Evolutionary conservation across 1,140 invertebrate genomes (phyloP).

Genomic region (Vanessa tameamea): DNA sequence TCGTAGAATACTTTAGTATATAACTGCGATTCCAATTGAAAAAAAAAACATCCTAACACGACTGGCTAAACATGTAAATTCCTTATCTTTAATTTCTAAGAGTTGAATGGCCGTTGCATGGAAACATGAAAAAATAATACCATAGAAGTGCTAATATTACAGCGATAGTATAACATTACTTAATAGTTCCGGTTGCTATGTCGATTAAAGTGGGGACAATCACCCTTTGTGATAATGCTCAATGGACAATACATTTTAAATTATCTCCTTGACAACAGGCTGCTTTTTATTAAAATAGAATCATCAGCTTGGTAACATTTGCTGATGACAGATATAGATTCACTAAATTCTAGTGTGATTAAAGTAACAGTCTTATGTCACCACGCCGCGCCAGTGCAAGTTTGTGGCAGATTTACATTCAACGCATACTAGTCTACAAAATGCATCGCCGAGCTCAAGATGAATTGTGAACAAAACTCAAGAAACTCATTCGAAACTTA

Average conservation of each 20-base stretch:
- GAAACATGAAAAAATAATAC: slow-evolving; percentile 22
- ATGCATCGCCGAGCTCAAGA: no score
- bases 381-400: no score
- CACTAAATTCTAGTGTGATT: no score
- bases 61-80: neutral
- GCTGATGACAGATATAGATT: no score
- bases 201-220: slow-evolving; percentile 32
- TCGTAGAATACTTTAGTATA: no score
- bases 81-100: neutral
- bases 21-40: no score
- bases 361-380: no score
- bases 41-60: no score
- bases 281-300: slow-evolving; percentile 8
- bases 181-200: slow-evolving; percentile 42
- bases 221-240: slow-evolving; percentile 33
- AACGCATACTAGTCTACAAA: no score
- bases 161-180: slow-evolving; percentile 34
- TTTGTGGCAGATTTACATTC: no score
- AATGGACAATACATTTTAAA: slow-evolving; percentile 16
- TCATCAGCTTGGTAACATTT: neutral
- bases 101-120: slow-evolving; percentile 12
- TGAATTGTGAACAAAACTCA: no score
- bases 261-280: slow-evolving; percentile 27
- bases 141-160: slow-evolving; percentile 31
- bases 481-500: no score